Base-by-base conservation (phyloP, 2,888 invertebrate species). In the Andrena haemorrhoa region DNA sequence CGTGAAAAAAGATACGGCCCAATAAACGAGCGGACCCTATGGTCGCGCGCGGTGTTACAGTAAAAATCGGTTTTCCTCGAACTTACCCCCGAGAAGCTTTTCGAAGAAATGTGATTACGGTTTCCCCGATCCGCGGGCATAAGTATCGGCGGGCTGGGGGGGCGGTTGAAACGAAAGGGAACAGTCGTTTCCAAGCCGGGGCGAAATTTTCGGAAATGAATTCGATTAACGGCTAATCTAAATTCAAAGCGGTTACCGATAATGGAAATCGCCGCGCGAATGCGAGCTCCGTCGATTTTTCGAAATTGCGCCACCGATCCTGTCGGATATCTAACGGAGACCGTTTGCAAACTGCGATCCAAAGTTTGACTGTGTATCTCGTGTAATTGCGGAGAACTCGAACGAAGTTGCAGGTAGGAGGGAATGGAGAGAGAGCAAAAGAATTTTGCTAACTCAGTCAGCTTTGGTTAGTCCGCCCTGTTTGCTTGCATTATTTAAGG, bases 161-260 rank as follows among this genome's bases (percentile, higher is more conserved):
- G 33, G 20, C 4, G 20, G 2, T 31, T 23, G 26, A 6, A 53
- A 16, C 20, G 12, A 23, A 53, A 41, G 5, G 26, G n/a, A 33
- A 20, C 1, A 23, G 41, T 64, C 33, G 47, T 66, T 68, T 26
- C 10, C 16, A 31, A 7, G 16, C 29, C 8, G 6, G 61, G 29
- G 63, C 29, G 26, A 64, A 65, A 61, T 65, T 79, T 79, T 65
- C 53, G 58, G 73, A 70, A 71, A 70, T 70, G 79, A 78, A 81
- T 81, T 81, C 79, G 74, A 74, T 73, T 74, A 73, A 58, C 53
- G 53, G 41, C 47, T 63, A 72, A 77, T 81, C 64, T 72, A 73
- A 78, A 78, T 78, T 81, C 73, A 69, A 26, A 58, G 10, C 56
- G 16, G 73, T 78, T 66, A 53, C 69, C 69, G 68, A 51, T 60